phyloP scores from a whole-genome alignment of 2,797 vertebrate species.

The Melanotaenia pygmaea region DNA sequence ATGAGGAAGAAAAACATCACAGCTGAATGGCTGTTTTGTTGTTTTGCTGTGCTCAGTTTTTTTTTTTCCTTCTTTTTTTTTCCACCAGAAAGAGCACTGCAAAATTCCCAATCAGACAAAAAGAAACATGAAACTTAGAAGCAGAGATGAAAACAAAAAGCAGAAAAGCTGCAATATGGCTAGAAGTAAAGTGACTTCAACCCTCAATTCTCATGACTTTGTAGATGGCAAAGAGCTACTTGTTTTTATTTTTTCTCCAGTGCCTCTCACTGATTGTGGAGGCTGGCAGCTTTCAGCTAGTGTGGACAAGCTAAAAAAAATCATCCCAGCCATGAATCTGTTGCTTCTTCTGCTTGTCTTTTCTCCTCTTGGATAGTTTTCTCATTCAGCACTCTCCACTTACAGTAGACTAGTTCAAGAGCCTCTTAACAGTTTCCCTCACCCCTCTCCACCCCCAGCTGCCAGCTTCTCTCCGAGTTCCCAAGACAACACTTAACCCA shows the following conservation, averaged over 20 bases:
- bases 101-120: constrained; percentile 75
- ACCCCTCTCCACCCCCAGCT: constrained; percentile 67
- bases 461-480: constrained; percentile 72
- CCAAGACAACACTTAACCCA: constrained; percentile 81
- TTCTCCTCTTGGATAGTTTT: constrained; percentile 74
- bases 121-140: constrained; percentile 62
- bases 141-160: constrained; percentile 57
- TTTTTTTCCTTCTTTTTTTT: background rate
- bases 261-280: constrained; percentile 62
- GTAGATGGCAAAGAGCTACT: constrained; percentile 50
- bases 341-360: constrained; percentile 68
- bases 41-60: constrained; percentile 50
- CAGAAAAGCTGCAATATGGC: constrained; percentile 38
- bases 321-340: constrained; percentile 66
- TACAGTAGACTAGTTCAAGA: constrained; percentile 81
- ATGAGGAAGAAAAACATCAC: constrained; percentile 74
- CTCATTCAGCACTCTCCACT: constrained; percentile 74
- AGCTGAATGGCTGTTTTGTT: constrained; percentile 69
- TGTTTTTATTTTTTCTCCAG: constrained; percentile 46
- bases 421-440: constrained; percentile 75
- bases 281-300: constrained; percentile 56
- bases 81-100: constrained; percentile 70
- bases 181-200: constrained; percentile 57
- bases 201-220: constrained; percentile 57
- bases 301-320: constrained; percentile 73